Conservation (phyloP, 2,113 vertebrate genomes). For the Origma solitaria region DNA sequence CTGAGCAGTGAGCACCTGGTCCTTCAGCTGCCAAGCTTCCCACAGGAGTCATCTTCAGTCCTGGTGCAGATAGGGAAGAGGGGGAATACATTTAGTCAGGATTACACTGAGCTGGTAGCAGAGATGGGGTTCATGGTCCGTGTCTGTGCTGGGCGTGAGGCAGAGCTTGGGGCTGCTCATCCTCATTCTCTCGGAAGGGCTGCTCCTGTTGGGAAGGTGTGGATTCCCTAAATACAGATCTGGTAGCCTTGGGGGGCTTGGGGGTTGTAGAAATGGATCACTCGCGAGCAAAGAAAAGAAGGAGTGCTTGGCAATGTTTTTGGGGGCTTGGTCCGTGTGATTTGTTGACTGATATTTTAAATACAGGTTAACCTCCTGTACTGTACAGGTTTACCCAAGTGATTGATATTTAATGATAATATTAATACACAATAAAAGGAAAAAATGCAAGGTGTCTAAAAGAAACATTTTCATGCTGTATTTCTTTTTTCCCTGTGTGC, state of each 20-base stretch:
- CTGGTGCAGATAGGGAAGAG: not conserved
- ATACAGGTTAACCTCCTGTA: not conserved
- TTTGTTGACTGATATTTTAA: not conserved
- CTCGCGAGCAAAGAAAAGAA: not conserved
- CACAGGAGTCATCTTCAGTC: not conserved
- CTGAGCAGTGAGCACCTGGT: constrained; percentile 39
- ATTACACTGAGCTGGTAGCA: not conserved
- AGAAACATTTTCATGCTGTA: not conserved
- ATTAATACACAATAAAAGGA: not conserved
- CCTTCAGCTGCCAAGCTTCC: constrained; percentile 45
- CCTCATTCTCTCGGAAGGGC: not conserved
- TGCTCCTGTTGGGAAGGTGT: not conserved
- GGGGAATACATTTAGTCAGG: not conserved
- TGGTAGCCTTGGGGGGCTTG: not conserved
- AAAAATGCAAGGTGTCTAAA: not conserved
- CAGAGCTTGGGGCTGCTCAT: not conserved
- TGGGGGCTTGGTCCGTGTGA: not conserved
- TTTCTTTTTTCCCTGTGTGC: not conserved
- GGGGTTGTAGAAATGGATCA: not conserved
- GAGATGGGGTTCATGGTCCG: not conserved
- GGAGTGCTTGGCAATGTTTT: not conserved
- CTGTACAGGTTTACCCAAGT: not conserved
- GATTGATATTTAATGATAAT: constrained; percentile 13
- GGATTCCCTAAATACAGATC: not conserved
- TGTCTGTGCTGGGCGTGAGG: not conserved